phyloP scores from a whole-genome alignment of 53 echinoderm and acorn worm genomes.

The Mesocentrotus franciscanus region DNA sequence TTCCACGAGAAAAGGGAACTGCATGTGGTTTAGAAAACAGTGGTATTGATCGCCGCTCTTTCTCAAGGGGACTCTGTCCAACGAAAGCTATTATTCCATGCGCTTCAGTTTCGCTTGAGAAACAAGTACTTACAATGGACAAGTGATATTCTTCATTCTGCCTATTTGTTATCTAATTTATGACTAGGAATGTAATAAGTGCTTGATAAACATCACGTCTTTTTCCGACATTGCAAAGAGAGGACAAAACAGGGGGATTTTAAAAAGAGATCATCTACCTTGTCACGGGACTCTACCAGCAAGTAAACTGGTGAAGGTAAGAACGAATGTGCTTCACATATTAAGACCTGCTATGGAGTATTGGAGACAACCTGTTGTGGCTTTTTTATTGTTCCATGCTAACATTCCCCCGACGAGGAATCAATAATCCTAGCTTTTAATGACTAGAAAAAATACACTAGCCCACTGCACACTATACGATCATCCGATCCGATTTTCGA shows the following conservation, averaged over 20 bases:
- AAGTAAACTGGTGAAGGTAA: background rate
- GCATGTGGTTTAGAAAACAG: background rate
- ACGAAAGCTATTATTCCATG: background rate
- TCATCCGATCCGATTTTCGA: no score
- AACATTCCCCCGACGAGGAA: no score
- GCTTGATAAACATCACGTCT: background rate
- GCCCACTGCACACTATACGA: no score
- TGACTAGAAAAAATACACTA: no score
- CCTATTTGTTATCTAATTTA: background rate
- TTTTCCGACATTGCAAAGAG: background rate
- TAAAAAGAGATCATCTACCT: background rate
- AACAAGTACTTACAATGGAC: background rate
- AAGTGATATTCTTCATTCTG: background rate
- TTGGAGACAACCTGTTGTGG: no score
- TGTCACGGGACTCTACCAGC: background rate
- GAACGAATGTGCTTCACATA: background rate
- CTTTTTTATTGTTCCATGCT: no score
- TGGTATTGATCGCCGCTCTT: background rate
- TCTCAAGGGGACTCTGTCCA: slow-evolving; percentile 1
- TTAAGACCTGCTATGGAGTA: background rate
- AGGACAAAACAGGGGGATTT: background rate
- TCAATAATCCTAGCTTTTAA: no score
- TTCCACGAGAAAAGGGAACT: background rate
- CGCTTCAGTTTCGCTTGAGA: background rate
- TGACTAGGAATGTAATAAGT: background rate